Conservation (phyloP, 2,888 invertebrate species). For the Acronicta psi region DNA sequence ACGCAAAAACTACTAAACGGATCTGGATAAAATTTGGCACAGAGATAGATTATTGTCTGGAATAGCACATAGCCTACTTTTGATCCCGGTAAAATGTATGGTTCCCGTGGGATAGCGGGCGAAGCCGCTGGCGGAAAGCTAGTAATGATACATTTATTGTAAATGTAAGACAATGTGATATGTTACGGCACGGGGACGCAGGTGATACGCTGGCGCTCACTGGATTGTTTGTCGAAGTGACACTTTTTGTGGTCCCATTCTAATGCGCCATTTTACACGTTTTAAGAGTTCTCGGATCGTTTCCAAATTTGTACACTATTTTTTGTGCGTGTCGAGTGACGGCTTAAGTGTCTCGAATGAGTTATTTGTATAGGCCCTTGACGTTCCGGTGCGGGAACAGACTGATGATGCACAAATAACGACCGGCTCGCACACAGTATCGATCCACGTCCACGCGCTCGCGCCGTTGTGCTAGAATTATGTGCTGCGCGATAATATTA, state of each 20-base stretch:
- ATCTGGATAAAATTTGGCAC: too few species aligned
- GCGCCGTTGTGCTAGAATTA: too few species aligned
- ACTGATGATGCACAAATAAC: slow-evolving; percentile 67
- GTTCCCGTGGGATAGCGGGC: too few species aligned
- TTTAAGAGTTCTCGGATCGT: slow-evolving; percentile 74
- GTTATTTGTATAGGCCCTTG: slow-evolving; percentile 82
- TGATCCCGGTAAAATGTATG: too few species aligned
- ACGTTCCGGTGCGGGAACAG: slow-evolving; percentile 65
- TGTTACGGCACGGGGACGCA: slow-evolving; percentile 13
- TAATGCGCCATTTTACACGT: slow-evolving; percentile 80
- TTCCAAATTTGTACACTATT: slow-evolving; percentile 79
- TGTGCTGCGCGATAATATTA: too few species aligned
- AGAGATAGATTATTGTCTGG: too few species aligned
- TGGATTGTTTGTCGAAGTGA: slow-evolving; percentile 31
- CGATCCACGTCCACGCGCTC: neutral
- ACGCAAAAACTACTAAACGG: too few species aligned
- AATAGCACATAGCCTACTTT: too few species aligned
- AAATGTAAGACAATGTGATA: neutral
- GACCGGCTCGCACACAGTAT: slow-evolving; percentile 20
- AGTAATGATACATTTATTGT: too few species aligned
- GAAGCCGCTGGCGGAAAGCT: too few species aligned
- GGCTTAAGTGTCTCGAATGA: slow-evolving; percentile 82
- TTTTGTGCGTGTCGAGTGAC: slow-evolving; percentile 79
- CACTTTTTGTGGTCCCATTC: slow-evolving; percentile 55
- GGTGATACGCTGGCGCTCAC: slow-evolving; percentile 28